phyloP scores from a whole-genome alignment of 2,113 vertebrate species.

The Peucedramus taeniatus region DNA sequence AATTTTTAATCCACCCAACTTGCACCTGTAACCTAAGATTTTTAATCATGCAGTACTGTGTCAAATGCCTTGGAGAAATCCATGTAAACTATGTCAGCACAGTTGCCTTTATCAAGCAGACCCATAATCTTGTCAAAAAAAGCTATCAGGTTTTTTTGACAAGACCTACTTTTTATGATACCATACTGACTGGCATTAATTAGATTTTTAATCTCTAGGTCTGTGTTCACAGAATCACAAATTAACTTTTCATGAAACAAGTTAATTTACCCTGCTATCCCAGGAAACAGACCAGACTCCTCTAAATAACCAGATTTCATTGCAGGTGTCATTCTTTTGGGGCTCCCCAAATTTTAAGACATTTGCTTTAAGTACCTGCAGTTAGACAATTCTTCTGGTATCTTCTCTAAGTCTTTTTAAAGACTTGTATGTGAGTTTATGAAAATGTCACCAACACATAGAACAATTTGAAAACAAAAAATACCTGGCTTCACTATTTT shows the following conservation, averaged over 20 bases:
- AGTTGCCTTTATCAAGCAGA: conserved; percentile 35
- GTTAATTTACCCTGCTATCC: not conserved
- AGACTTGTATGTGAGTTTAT: not conserved
- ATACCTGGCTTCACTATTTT: not conserved
- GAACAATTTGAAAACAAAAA: not conserved
- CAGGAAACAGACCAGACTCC: not conserved
- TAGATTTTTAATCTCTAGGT: conserved; percentile 40
- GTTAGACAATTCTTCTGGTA: not conserved
- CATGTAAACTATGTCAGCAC: conserved; percentile 5
- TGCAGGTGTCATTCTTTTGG: not conserved
- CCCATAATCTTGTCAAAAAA: not conserved
- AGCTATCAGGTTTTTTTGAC: not conserved
- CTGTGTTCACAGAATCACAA: conserved; percentile 1
- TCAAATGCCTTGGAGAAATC: conserved; percentile 47
- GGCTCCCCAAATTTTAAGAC: not conserved
- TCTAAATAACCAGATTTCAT: not conserved
- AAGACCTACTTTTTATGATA: conserved; percentile 18
- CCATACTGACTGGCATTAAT: not conserved
- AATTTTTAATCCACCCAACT: not conserved
- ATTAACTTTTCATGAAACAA: not conserved
- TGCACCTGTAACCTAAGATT: not conserved
- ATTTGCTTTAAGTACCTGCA: not conserved
- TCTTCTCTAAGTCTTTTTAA: not conserved
- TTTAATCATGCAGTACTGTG: not conserved
- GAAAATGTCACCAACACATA: not conserved